Base-by-base conservation (phyloP, 1,140 invertebrate genomes). In the Cotesia glomerata region DNA sequence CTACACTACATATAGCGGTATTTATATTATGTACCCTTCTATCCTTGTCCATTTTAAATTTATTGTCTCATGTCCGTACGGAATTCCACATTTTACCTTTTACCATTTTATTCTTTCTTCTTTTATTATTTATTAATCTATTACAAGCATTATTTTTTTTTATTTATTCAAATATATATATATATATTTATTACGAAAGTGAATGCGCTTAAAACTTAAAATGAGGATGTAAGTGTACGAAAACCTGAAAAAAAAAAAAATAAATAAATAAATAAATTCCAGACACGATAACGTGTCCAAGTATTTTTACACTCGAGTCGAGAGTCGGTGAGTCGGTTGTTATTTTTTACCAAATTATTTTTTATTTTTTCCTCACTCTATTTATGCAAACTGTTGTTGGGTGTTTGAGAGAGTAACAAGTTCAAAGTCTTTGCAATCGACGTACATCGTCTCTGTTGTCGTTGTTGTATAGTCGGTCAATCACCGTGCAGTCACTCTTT, bases 391-490 rank as follows among this genome's bases (percentile, higher is more conserved):
- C 26, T 26, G 26, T 26, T 26, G 26, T 26, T 26, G 26, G 26
- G 26, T 26, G 26, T 26, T 26, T 26, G 52, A 56, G 5, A 56
- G 52, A 56, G 52, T 56, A 56, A 56, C 52, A 56, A 56, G 52
- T 56, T 56, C 52, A 56, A 56, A 56, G 52, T 56, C 52, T 56
- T 18, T 16, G 52, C 52, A 18, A 56, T 56, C 52, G 52, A 56
- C 52, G 52, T 18, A 11, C 39, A 11, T 18, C 52, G 52, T 18
- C 26, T 26, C 26, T 26, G 26, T 26, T 26, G 26, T 26, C 26
- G 26, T 26, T 26, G 26, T 26, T 26, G 26, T 26, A 26, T 26
- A 26, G 26, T 26, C 52, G 52, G 52, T 56, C 52, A 56, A 56
- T 56, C 52, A 56, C 52, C 52, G 52, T 18, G n/a, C 1, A 56